These are phyloP conservation scores for Rhimphoctona megacephalus DNA, from an alignment of 2,888 invertebrate genomes.

Conservation along the genomic window DNA sequence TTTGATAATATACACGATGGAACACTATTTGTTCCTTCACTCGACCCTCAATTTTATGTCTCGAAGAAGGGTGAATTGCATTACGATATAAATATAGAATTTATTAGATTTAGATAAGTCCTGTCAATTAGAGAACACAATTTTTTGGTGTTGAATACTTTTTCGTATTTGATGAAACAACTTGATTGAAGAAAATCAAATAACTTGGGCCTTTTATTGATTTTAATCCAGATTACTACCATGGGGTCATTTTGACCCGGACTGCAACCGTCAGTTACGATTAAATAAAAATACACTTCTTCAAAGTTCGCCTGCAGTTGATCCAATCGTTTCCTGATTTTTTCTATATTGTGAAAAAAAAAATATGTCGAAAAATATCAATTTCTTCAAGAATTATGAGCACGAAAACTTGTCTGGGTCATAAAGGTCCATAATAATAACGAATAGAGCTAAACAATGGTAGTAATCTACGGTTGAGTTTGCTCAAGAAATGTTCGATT, in stretches of 20 bases:
- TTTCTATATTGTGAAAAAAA: background rate
- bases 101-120: background rate
- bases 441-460: background rate
- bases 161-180: background rate
- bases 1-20: slow-evolving; percentile 1
- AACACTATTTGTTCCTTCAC: slow-evolving; percentile 2
- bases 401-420: background rate
- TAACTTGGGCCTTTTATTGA: background rate
- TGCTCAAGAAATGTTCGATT: background rate
- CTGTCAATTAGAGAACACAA: background rate
- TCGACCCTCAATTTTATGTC: background rate
- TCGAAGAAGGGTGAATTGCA: slow-evolving; percentile 7
- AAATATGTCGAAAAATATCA: background rate
- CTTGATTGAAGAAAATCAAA: background rate
- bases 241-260: background rate
- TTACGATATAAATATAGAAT: slow-evolving; percentile 5
- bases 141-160: background rate
- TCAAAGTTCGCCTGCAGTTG: background rate
- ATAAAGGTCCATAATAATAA: background rate
- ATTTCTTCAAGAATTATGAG: background rate
- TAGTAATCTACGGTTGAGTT: background rate
- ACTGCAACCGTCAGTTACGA: background rate
- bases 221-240: background rate
- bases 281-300: background rate
- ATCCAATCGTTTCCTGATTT: background rate